Evolutionary conservation across 2,888 invertebrate genomes (phyloP), one percentile per base, ranked within the genome.

Genomic region (Nasonia oneida): DNA sequence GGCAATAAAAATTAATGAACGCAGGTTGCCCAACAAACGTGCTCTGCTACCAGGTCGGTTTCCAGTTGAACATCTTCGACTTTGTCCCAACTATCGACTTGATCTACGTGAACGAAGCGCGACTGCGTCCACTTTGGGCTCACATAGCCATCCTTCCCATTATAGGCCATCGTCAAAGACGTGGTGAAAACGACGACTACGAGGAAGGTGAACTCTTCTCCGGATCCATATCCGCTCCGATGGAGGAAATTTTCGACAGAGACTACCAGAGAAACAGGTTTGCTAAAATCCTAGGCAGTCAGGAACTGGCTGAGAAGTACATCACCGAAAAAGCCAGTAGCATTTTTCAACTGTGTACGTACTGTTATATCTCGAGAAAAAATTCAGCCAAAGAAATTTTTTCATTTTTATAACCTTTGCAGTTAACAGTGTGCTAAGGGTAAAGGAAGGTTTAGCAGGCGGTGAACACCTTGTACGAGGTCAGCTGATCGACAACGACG

Each of bases 221-320:
- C 2, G 61, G 39, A 12, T 29, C 23, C 14, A 33, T 77, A 15
- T 61, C 57, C 2, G 39, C 12, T 14, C 14, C 23, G 15, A 77
- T 77, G 77, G n/a, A 61, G n/a, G 61, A 61, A 18, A 77, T 77
- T 39, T 78, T 42, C 29, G 47, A 80, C 53, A 71, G 33, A 12
- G 12, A 70, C 1, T 80, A 80, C 10, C 80, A 80, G 12, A 50
- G 15, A 3, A n/a, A 5, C 5, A 39, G 42, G 15, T 42, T 78
- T 5, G 5, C 64, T 42, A 61, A 39, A n/a, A 42, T 78, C 18
- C 15, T 78, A 12, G 42, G 47, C 14, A 29, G 42, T 47, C 8
- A 23, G 2, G 37, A 42, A 10, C 39, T 42, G 0, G 78, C 67
- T 5, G 23, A 67, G 2, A 39, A 15, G 15, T 78, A 64, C 47